Base-by-base conservation (phyloP, 1,140 invertebrate genomes). In the Calephelis nemesis region DNA sequence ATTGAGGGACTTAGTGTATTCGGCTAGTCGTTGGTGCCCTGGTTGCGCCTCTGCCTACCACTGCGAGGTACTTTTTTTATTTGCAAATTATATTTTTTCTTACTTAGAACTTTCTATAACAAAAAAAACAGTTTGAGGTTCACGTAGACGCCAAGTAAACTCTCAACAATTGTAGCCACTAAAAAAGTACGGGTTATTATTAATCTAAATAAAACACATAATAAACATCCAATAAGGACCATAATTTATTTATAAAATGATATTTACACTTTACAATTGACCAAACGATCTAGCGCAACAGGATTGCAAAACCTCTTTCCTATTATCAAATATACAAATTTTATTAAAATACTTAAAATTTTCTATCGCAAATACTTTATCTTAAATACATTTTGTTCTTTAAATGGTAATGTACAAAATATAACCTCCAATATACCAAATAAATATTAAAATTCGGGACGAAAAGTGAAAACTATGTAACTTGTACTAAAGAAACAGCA, bases 191-290 rank as follows among this genome's bases (percentile, higher is more conserved):
- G 13, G 50, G 50, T n/a, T 15, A 15, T 30, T 30, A 19, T 15
- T 52, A 13, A n/a, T 52, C 12, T 1, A 42, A 87, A 86, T 83
- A 79, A 88, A 83, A 86, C 81, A 81, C 74, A 70, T 64, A 70
- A 76, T 83, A 71, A 83, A 86, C 87, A 86, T 86, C 85, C 86
- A 89, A 89, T 82, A 88, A 85, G 88, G 87, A 88, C 85, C 76
- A 91, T 89, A 84, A 89, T 91, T 91, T 89, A 89, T 89, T 91
- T 87, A 85, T 75, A 87, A 90, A 88, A 89, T 81, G 75, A 83
- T 88, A 88, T 88, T 82, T 90, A 90, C 88, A 90, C 83, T 90
- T 87, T 90, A 89, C 88, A 90, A 88, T 89, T 88, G 87, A 90
- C 87, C 81, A 68, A 75, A 79, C 75, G 77, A 74, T 68, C 78